A percentile compares a stretch with the other conserved stretches of the same genome.
phyloP scores from a whole-genome alignment of 2,797 vertebrate species.

The Neostethus bicornis region DNA sequence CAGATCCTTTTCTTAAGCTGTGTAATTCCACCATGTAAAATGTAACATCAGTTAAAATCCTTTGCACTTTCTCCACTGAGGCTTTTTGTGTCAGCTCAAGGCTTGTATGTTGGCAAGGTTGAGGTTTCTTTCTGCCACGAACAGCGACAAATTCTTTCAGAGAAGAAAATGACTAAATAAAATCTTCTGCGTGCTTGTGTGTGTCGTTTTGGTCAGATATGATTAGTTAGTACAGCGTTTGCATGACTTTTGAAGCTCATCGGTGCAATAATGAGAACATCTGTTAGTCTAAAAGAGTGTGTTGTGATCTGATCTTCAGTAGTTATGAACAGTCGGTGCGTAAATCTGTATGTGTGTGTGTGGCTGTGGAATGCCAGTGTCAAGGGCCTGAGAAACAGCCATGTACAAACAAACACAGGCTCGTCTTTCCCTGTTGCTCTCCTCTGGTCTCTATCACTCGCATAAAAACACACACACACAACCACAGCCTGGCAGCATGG shows the following conservation, averaged over 20 bases:
- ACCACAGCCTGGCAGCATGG: constrained; percentile 46
- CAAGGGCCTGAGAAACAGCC: constrained; percentile 83
- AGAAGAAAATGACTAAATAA: constrained; percentile 48
- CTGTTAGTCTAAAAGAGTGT: constrained; percentile 64
- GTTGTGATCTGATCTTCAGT: constrained; percentile 61
- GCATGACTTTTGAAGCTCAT: constrained; percentile 21
- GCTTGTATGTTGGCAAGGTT: constrained; percentile 12
- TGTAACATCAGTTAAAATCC: constrained; percentile 69
- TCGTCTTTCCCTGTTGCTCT: constrained; percentile 80
- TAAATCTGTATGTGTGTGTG: constrained; percentile 21
- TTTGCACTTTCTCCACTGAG: constrained; percentile 39
- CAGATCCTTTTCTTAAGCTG: constrained; percentile 61
- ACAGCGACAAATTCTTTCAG: neutral
- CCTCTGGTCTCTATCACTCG: constrained; percentile 69
- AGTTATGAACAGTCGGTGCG: constrained; percentile 51
- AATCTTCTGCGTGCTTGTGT: constrained; percentile 14
- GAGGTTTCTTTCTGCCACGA: constrained; percentile 9
- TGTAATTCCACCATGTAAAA: constrained; percentile 60
- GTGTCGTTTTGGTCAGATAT: constrained; percentile 5
- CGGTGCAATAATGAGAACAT: constrained; percentile 22
- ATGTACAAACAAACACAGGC: constrained; percentile 84
- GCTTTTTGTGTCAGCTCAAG: constrained; percentile 38
- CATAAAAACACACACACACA: constrained; percentile 43
- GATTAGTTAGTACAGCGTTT: constrained; percentile 23
- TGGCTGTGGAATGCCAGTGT: constrained; percentile 77